These are phyloP conservation scores for Eucidaris tribuloides DNA, from an alignment of 35 echinoderm and acorn worm genomes.

Conservation along the genomic window DNA sequence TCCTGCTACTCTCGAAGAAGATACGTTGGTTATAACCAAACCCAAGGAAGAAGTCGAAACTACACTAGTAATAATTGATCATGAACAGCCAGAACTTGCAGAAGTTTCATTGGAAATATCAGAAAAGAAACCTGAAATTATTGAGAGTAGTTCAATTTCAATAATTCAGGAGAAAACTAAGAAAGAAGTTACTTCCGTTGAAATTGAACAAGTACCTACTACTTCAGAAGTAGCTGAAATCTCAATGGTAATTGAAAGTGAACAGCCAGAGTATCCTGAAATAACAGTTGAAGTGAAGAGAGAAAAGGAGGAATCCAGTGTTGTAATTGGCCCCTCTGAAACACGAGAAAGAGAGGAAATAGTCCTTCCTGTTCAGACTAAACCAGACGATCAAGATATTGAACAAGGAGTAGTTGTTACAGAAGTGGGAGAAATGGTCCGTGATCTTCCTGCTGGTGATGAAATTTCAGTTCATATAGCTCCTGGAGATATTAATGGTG, in stretches of 20 bases:
- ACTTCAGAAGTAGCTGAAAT: no score
- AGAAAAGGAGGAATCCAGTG: neutral
- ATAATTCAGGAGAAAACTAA: no score
- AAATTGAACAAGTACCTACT: no score
- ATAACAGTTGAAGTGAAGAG: neutral
- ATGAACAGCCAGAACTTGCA: neutral
- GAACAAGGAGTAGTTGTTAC: slow-evolving; percentile 20
- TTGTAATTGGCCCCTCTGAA: neutral
- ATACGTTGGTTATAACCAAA: no score
- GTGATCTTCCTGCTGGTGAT: no score
- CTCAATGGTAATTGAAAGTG: no score
- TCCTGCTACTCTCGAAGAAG: no score
- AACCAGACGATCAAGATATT: neutral
- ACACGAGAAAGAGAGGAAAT: neutral
- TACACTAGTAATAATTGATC: neutral
- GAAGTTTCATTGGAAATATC: slow-evolving; percentile 18
- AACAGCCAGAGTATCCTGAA: slow-evolving; percentile 11
- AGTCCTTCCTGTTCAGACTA: neutral
- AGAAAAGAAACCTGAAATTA: neutral
- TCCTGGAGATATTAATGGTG: slow-evolving; percentile 18
- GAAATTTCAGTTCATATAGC: no score
- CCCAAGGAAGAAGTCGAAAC: slow-evolving; percentile 1
- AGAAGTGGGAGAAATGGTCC: slow-evolving; percentile 26
- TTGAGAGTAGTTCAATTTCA: no score
- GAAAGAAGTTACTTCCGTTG: no score